Evolutionary conservation across 2,888 invertebrate species (phyloP).

Genomic region (Cheilosia soror): DNA sequence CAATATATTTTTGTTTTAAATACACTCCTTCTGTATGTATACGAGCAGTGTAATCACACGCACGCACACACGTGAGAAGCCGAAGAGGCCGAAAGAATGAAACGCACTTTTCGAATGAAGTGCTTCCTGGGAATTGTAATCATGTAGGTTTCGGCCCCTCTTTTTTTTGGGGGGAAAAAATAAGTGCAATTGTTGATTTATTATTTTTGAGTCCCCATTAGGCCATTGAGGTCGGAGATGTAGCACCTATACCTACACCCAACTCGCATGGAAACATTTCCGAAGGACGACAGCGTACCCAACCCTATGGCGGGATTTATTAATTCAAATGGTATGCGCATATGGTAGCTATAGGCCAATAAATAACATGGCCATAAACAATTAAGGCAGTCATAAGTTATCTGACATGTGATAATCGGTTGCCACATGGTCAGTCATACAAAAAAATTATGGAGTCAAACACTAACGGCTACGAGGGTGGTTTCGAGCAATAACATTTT

Average conservation of each 20-base stretch:
- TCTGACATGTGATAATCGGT: conserved; percentile 8
- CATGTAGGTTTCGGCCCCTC: not conserved
- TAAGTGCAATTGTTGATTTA: not conserved
- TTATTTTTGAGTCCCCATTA: not conserved
- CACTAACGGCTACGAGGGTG: too few species aligned
- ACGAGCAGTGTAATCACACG: not conserved
- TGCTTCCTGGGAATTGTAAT: not conserved
- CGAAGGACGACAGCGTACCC: not conserved
- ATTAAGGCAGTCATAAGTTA: conserved; percentile 5
- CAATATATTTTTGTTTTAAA: conserved; percentile 11
- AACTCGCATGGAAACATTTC: not conserved
- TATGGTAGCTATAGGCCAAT: not conserved
- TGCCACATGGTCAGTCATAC: conserved; percentile 7
- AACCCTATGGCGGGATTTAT: not conserved
- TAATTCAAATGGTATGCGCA: not conserved
- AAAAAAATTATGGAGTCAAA: too few species aligned
- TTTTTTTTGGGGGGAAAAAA: not conserved
- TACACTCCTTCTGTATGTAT: not conserved
- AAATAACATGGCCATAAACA: not conserved
- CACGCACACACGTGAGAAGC: not conserved
- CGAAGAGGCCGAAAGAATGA: not conserved
- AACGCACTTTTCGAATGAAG: not conserved
- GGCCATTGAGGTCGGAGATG: not conserved
- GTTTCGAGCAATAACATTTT: too few species aligned
- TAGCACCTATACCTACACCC: too few species aligned